These are phyloP conservation scores for Saccopteryx leptura DNA, from an alignment of 2,113 vertebrate genomes.

Conservation along the genomic window DNA sequence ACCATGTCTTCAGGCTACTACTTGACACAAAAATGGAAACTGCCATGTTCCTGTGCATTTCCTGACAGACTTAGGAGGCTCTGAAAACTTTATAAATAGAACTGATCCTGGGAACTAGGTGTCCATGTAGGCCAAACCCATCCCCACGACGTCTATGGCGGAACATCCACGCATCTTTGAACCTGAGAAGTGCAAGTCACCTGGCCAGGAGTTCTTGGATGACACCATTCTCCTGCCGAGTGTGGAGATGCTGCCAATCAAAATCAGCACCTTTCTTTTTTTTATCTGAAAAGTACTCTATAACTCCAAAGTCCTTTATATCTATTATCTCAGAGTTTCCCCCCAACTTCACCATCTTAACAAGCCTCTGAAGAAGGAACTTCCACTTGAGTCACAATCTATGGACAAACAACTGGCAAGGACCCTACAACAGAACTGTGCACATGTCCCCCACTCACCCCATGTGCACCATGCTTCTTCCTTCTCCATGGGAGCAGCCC, in stretches of 20 bases:
- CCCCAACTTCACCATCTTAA: background rate
- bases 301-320: background rate
- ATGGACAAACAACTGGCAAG: background rate
- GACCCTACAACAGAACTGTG: background rate
- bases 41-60: background rate
- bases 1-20: background rate
- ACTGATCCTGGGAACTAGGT: background rate
- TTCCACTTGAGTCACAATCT: background rate
- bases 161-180: background rate
- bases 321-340: background rate
- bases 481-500: background rate
- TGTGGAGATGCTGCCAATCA: background rate
- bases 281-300: background rate
- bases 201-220: background rate
- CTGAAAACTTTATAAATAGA: conserved; percentile 23
- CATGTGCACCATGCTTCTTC: background rate
- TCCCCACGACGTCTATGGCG: background rate
- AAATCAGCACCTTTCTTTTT: background rate
- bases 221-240: background rate
- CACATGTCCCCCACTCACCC: too few species aligned
- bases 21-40: background rate
- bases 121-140: background rate
- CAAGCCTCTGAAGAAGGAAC: background rate
- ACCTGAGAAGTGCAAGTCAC: background rate
- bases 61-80: background rate